Conservation (phyloP, 2,888 invertebrate species). For the Drosophila multiciliata region DNA sequence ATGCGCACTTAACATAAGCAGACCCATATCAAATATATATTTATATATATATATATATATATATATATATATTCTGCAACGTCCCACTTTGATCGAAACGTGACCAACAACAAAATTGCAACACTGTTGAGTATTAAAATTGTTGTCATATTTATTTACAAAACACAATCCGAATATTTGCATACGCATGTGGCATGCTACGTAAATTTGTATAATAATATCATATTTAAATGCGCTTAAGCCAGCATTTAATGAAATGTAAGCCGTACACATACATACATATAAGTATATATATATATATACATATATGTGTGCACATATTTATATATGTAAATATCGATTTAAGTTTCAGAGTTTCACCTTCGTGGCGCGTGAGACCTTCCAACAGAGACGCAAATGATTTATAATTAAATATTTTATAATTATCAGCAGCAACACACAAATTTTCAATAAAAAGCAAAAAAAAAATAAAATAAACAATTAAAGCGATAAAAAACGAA, state of each 20-base stretch:
- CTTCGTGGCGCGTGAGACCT: slow-evolving; percentile 75
- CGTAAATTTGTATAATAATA: slow-evolving; percentile 69
- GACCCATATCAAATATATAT: slow-evolving; percentile 1
- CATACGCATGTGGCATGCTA: slow-evolving; percentile 50
- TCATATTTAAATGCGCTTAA: slow-evolving; percentile 70
- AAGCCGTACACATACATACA: slow-evolving; percentile 45
- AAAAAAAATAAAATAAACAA: slow-evolving; percentile 32
- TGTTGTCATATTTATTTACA: slow-evolving; percentile 54
- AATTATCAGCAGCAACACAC: slow-evolving; percentile 56
- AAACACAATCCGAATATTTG: slow-evolving; percentile 68
- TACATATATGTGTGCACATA: neutral
- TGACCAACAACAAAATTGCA: slow-evolving; percentile 23
- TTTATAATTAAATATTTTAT: slow-evolving; percentile 80
- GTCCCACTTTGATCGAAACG: slow-evolving; percentile 39
- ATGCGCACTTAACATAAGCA: slow-evolving; percentile 19
- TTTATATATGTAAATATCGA: slow-evolving; percentile 32
- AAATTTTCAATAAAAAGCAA: slow-evolving; percentile 18
- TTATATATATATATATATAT: neutral
- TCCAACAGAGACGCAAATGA: slow-evolving; percentile 62
- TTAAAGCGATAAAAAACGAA: slow-evolving; percentile 42
- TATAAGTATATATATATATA: neutral
- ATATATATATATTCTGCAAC: neutral
- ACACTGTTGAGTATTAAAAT: slow-evolving; percentile 36
- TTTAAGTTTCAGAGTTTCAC: slow-evolving; percentile 64
- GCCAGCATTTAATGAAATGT: slow-evolving; percentile 73